Evolutionary conservation across 2,797 vertebrate genomes (phyloP).

Genomic region (Galagoides demidoff): DNA sequence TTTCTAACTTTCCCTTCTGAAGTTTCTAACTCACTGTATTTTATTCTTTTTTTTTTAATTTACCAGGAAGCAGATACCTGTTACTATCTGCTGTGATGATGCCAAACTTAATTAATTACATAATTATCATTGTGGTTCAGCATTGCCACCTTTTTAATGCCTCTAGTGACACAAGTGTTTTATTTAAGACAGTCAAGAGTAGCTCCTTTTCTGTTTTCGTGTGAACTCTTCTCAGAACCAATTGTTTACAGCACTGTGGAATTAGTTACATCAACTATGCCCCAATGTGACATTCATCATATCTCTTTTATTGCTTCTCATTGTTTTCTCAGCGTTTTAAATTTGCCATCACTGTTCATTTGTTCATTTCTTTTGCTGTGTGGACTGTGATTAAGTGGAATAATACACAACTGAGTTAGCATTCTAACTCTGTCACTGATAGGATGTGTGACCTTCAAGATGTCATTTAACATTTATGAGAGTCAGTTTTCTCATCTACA

Average conservation of each 20-base stretch:
- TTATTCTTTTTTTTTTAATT: constrained; percentile 49
- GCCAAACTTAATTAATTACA: constrained; percentile 72
- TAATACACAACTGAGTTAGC: neutral
- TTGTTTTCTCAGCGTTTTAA: constrained; percentile 37
- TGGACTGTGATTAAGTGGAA: constrained; percentile 23
- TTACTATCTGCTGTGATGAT: constrained; percentile 65
- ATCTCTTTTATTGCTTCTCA: constrained; percentile 10
- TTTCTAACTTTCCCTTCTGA: constrained; percentile 65
- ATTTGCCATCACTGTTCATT: neutral
- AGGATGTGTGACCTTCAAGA: constrained; percentile 66
- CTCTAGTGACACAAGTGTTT: constrained; percentile 17
- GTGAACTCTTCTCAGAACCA: constrained; percentile 44
- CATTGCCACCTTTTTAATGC: constrained; percentile 30
- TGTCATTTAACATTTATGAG: constrained; percentile 65
- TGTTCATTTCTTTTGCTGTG: constrained; percentile 26
- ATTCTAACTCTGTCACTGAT: constrained; percentile 52
- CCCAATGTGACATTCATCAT: constrained; percentile 56
- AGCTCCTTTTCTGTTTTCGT: constrained; percentile 61
- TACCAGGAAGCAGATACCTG: constrained; percentile 45
- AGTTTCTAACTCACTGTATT: constrained; percentile 36
- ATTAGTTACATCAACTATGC: constrained; percentile 45
- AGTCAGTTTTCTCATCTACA: constrained; percentile 60
- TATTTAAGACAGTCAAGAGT: constrained; percentile 60
- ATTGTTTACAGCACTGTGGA: constrained; percentile 43
- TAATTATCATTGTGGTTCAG: constrained; percentile 17